Percentiles rank a stretch among this genome's conserved stretches.
These are phyloP conservation scores for Drosophila koepferae DNA, from an alignment of 2,888 invertebrate species.

Conservation along the genomic window DNA sequence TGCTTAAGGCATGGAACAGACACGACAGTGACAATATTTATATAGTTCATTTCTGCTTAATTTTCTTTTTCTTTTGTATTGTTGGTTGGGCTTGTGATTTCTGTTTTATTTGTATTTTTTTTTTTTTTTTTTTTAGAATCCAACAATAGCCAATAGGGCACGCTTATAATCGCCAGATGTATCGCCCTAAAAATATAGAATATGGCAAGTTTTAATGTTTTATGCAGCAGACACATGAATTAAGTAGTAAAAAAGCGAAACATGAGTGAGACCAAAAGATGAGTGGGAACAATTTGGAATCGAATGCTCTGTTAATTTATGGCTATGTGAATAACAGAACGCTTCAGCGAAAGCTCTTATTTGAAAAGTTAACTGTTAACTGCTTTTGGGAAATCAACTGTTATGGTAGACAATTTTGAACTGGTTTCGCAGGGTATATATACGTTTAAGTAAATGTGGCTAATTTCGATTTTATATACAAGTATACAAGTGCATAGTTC, in stretches of 20 bases:
- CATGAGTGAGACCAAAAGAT: constrained; percentile 13
- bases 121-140: constrained; percentile 79
- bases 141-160: constrained; percentile 93
- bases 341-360: constrained; percentile 20
- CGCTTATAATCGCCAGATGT: constrained; percentile 97
- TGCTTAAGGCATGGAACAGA: constrained; percentile 71
- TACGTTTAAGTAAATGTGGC: not conserved
- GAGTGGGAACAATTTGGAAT: constrained; percentile 2
- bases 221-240: constrained; percentile 63
- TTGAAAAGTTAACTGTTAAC: constrained; percentile 16
- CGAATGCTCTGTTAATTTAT: constrained; percentile 9
- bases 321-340: constrained; percentile 12
- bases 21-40: constrained; percentile 55
- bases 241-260: constrained; percentile 22
- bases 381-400: not conserved
- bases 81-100: constrained; percentile 49
- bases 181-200: constrained; percentile 90
- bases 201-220: constrained; percentile 75
- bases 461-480: not conserved
- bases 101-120: constrained; percentile 42
- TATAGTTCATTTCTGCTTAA: not conserved
- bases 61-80: constrained; percentile 25
- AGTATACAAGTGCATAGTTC: constrained; percentile 24
- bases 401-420: not conserved
- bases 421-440: not conserved